Percentiles rank a stretch among this genome's conserved stretches.
Evolutionary conservation across 2,113 vertebrate genomes (phyloP).

Genomic region (Rhodinocichla rosea): DNA sequence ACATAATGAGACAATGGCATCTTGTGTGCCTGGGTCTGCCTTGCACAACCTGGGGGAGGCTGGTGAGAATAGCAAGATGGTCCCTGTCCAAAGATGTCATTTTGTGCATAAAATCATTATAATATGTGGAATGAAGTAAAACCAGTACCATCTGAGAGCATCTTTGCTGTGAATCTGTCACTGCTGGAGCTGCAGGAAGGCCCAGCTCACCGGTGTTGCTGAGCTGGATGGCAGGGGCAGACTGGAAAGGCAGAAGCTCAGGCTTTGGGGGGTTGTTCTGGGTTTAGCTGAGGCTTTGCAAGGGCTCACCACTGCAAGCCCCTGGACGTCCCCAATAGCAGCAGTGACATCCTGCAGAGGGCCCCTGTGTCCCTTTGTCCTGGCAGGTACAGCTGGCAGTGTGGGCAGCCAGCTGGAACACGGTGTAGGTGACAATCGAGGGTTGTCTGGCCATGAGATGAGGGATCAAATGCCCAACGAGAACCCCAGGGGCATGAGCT

Average conservation of each 20-base stretch:
- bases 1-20: background rate
- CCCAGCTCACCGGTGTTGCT: background rate
- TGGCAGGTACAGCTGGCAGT: background rate
- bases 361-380: background rate
- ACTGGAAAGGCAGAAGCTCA: background rate
- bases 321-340: background rate
- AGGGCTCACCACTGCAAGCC: background rate
- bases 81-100: background rate
- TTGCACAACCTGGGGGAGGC: background rate
- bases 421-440: background rate
- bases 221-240: background rate
- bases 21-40: background rate
- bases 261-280: background rate
- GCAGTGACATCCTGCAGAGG: background rate
- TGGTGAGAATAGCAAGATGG: background rate
- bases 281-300: background rate
- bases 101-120: background rate
- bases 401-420: background rate
- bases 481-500: background rate
- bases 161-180: background rate
- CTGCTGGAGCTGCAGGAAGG: background rate
- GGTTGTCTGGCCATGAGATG: background rate
- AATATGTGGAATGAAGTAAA: background rate
- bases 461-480: accelerated
- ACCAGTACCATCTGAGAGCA: background rate